Conservation (phyloP, 2,797 vertebrate species). For the Myiothlypis coronata region DNA sequence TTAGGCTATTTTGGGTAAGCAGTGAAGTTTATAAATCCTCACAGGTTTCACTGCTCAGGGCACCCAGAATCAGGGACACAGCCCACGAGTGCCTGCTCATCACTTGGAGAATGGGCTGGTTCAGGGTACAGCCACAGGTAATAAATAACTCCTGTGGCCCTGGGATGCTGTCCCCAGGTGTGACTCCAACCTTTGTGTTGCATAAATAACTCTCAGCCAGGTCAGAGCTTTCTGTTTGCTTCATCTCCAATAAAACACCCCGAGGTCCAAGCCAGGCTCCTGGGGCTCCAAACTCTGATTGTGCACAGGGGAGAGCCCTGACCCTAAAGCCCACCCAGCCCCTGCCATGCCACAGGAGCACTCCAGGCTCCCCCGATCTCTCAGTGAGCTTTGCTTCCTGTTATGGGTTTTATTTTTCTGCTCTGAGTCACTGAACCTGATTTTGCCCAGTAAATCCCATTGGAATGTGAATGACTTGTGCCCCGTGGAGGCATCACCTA, state of each 20-base stretch:
- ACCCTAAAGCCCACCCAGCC: neutral
- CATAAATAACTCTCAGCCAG: neutral
- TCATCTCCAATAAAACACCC: fast-evolving
- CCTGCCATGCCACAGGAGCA: neutral
- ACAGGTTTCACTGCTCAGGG: neutral
- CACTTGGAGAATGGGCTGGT: neutral
- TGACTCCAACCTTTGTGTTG: neutral
- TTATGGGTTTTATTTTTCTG: fast-evolving
- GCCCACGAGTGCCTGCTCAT: fast-evolving
- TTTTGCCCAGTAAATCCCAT: neutral
- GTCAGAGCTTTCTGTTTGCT: neutral
- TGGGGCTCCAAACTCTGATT: neutral
- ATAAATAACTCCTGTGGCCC: neutral
- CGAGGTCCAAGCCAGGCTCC: fast-evolving
- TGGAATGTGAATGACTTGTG: neutral
- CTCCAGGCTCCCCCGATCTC: neutral
- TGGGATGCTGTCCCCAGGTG: neutral
- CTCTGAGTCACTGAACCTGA: neutral
- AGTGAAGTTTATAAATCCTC: neutral
- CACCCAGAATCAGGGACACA: neutral
- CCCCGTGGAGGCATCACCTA: neutral
- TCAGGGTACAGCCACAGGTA: fast-evolving
- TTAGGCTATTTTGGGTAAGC: neutral
- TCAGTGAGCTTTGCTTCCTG: neutral
- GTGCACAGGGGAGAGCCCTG: neutral